Percentiles rank a stretch among this genome's conserved stretches.
These are phyloP conservation scores for Ptilorrhoa leucosticta DNA, from an alignment of 2,113 vertebrate genomes.

Conservation along the genomic window DNA sequence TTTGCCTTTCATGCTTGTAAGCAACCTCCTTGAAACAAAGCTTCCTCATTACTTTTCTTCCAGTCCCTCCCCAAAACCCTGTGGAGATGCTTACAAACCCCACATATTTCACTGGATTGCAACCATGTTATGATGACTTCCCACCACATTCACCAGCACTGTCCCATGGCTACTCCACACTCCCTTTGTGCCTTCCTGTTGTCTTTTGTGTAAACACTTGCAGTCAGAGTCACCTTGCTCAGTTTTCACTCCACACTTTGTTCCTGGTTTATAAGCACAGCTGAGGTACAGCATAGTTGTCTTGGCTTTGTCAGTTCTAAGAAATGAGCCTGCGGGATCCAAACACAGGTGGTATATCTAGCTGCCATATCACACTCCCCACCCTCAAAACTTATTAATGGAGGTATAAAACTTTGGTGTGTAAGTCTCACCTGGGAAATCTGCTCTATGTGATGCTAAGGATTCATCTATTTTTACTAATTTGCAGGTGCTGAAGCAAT, in stretches of 20 bases:
- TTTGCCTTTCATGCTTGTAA: not conserved
- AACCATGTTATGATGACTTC: not conserved
- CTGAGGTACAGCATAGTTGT: not conserved
- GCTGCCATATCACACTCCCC: rapidly evolving
- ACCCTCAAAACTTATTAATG: not conserved
- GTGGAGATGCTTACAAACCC: not conserved
- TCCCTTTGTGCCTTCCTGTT: not conserved
- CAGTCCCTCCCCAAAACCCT: not conserved
- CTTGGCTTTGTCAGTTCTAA: not conserved
- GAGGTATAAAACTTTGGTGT: not conserved
- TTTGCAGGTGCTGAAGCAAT: not conserved
- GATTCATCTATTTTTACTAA: not conserved
- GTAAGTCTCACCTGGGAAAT: not conserved
- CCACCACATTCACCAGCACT: too few relatives aligned
- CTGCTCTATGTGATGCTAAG: not conserved
- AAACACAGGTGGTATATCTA: not conserved
- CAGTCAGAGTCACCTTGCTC: not conserved
- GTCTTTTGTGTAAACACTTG: not conserved
- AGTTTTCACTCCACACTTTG: not conserved
- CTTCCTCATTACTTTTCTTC: not conserved
- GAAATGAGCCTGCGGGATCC: not conserved
- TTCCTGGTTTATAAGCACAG: not conserved
- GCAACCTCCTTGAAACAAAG: not conserved
- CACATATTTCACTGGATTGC: not conserved
- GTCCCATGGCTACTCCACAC: not conserved